Base-by-base conservation (phyloP, 35 echinoderm and acorn worm genomes). In the Eucidaris tribuloides region DNA sequence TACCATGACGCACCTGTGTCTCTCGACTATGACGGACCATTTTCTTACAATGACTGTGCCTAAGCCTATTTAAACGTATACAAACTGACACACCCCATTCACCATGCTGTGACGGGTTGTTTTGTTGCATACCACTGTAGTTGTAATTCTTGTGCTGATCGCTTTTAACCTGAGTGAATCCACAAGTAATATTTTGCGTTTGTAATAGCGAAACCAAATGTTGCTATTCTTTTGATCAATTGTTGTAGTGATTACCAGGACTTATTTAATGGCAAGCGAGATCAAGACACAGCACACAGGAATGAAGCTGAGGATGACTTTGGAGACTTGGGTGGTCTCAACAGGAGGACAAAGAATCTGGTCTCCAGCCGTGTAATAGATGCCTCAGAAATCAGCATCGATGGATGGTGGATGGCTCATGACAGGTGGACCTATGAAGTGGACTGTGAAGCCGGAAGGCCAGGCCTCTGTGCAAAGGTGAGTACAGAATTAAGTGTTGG, bases 401-500 rank as follows among this genome's bases (percentile, higher is more conserved):
- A 19, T 11, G 87, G 87, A 56, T 90, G 87, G 80, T 90, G 87
- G 87, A 90, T 90, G 87, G 64, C 87, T 27, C 87, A 90, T 19
- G 87, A 70, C 42, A 54, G 66, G 32, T 90, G 87, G 87, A 63
- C 72, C 33, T 81, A 76, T 32, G 87, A 90, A 63, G 76, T 90
- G n/a, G 87, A 90, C 41, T 90, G 87, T 27, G 57, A 82, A 46
- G 36, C 66, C 9, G 83, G 83, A 11, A 24, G 42, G 11, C 45
- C 31, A 37, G 64, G 83, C 4, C 43, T 85, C 36, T 85, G 83
- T 40, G 44, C 63, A 3, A 76, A 85, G 83, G 83, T 85, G 25
- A 83, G 61, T 27, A 27, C 4, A 11, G 19, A 35, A 30, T 2
- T 1, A n/a, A 54, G 13, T 54, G 48, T 54, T 54, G n/a, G 48